A percentile compares a stretch with the other conserved stretches of the same genome.
These are phyloP conservation scores for Hipposideros larvatus DNA, from an alignment of 2,797 vertebrate species.

Conservation along the genomic window DNA sequence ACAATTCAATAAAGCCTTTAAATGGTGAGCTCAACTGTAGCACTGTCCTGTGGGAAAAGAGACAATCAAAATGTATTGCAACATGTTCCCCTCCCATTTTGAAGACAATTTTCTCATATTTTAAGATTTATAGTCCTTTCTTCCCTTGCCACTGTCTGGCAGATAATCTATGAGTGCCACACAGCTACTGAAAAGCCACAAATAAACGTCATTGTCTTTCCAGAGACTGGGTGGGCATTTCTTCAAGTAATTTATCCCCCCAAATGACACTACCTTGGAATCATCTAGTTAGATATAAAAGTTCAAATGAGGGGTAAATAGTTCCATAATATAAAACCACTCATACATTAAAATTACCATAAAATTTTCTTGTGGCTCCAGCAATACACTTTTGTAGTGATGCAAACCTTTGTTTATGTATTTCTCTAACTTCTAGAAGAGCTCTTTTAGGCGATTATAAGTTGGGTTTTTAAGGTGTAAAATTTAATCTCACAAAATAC, in stretches of 20 bases:
- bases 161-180: constrained; percentile 59
- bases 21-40: constrained; percentile 55
- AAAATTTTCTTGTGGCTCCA: not conserved
- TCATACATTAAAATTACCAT: not conserved
- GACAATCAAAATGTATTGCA: constrained; percentile 68
- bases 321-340: constrained; percentile 34
- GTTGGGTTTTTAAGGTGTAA: not conserved
- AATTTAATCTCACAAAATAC: not conserved
- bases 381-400: not conserved
- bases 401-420: not conserved
- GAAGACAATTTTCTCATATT: constrained; percentile 67
- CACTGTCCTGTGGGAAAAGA: constrained; percentile 47
- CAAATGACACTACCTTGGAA: constrained; percentile 38
- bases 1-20: constrained; percentile 65
- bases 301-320: constrained; percentile 53
- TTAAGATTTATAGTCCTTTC: constrained; percentile 62
- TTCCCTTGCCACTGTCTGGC: constrained; percentile 66
- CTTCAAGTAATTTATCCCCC: constrained; percentile 60
- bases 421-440: constrained; percentile 20
- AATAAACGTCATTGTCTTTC: constrained; percentile 57
- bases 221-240: constrained; percentile 5
- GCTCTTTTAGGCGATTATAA: not conserved
- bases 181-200: constrained; percentile 60
- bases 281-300: constrained; percentile 52
- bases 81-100: not conserved